Evolutionary conservation across 2,113 vertebrate species (phyloP).

Genomic region (Limnothrissa miodon): DNA sequence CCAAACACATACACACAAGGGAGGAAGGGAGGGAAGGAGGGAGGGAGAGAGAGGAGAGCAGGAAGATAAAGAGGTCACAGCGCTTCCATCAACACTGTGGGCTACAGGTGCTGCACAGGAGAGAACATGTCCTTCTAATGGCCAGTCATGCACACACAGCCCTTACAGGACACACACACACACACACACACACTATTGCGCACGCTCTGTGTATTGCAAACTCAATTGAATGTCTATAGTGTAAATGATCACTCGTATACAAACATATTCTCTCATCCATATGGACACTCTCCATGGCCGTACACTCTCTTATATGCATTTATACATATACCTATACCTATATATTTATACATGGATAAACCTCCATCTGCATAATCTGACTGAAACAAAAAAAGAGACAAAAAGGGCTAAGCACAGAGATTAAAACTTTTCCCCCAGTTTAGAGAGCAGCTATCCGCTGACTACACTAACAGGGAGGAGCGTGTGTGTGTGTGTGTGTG

Average conservation of each 20-base stretch:
- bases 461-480: background rate
- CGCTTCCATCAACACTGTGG: background rate
- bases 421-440: background rate
- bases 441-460: background rate
- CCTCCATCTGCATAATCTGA: background rate
- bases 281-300: too few species aligned
- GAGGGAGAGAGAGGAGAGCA: background rate
- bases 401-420: background rate
- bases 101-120: slow-evolving; percentile 12
- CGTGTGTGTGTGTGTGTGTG: slow-evolving; percentile 6
- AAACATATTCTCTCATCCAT: background rate
- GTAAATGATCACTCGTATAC: background rate
- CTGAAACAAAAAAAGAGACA: background rate
- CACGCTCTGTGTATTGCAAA: background rate
- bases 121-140: background rate
- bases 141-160: background rate
- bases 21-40: background rate
- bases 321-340: background rate
- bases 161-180: background rate
- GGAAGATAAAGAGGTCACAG: background rate
- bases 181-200: background rate
- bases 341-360: background rate
- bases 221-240: background rate
- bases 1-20: background rate
- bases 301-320: background rate